Base-by-base conservation (phyloP, 1,140 invertebrate genomes). In the Caenorhabditis brenneri region DNA sequence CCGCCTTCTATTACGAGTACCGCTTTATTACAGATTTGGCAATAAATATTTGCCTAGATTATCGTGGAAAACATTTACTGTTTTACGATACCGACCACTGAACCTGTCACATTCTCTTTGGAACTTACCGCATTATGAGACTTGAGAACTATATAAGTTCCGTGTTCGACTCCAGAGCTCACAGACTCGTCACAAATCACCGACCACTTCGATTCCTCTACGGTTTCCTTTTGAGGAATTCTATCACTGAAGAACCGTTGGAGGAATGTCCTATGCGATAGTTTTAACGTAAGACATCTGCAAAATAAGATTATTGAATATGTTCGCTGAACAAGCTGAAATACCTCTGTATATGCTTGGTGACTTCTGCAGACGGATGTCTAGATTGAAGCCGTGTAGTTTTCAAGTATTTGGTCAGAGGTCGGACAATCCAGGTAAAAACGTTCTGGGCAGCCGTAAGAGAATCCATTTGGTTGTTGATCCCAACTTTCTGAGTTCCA, bases 381-480 rank as follows among this genome's bases (percentile, higher is more conserved):
- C 95, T 93, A 0, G 96, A 96, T 90, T 98, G 97, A 90, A 98
- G 97, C 1, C 97, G 91, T 0, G 97, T 98, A 1, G 98, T 94
- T 29, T 97, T 93, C 53, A 99, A 92, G 91, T 97, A 99, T 91
- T 99, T 99, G 92, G 98, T 97, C 79, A 99, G 92, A 1, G 97
- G 95, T 79, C 96, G 93, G 0, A 96, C 95, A 93, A 99, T 94
- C 0, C 96, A 97, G 6, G 96, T 96, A 91, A 99, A 99, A 24
- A 99, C 95, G 0, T 97, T 96, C 89, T 97, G 95, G 0, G 97
- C 97, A 19, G 97, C 96, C 92, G 99, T 97, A 87, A 95, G 93
- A 0, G 96, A 94, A 90, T 97, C 96, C 93, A 99, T 94, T 58
- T 65, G 82, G 22, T 83, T 69, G 31, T 93, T 86, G 92, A 69